Conservation (phyloP, 2,888 invertebrate species). For the Sphecodes monilicornis region DNA sequence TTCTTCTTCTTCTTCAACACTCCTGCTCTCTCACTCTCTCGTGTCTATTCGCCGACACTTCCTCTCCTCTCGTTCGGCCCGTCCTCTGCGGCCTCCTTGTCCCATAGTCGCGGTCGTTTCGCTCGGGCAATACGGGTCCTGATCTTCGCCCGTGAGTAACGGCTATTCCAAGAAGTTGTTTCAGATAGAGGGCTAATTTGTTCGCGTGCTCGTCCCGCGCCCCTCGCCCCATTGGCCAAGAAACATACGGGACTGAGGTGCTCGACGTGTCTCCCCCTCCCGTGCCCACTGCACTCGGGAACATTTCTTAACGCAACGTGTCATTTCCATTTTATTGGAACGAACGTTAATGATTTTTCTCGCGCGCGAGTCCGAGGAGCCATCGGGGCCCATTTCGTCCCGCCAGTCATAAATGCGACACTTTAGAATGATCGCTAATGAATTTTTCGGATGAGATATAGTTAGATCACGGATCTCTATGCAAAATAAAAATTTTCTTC, state of each 20-base stretch:
- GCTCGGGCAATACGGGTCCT: constrained; percentile 68
- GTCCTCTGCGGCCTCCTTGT: constrained; percentile 43
- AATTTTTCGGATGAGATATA: background rate
- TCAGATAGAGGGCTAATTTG: constrained; percentile 84
- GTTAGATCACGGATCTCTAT: background rate
- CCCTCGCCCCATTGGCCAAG: constrained; percentile 34
- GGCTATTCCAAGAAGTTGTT: constrained; percentile 84
- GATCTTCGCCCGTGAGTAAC: constrained; percentile 79
- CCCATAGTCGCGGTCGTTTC: constrained; percentile 66
- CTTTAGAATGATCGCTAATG: background rate
- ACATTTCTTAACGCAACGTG: constrained; percentile 61
- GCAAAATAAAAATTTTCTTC: too few relatives aligned
- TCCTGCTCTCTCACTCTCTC: constrained; percentile 11
- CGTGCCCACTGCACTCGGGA: constrained; percentile 25
- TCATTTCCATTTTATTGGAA: constrained; percentile 61
- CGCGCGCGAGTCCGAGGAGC: background rate
- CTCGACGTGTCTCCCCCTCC: constrained; percentile 45
- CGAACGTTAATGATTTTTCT: constrained; percentile 50
- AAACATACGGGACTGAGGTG: constrained; percentile 63
- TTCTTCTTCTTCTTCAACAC: background rate
- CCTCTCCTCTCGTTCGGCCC: constrained; percentile 45
- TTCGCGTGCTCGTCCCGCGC: constrained; percentile 78
- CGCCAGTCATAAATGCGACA: background rate
- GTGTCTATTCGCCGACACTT: constrained; percentile 21
- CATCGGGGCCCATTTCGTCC: background rate